These are phyloP conservation scores for Acrobasis suavella DNA, from an alignment of 2,888 invertebrate genomes.

Conservation along the genomic window DNA sequence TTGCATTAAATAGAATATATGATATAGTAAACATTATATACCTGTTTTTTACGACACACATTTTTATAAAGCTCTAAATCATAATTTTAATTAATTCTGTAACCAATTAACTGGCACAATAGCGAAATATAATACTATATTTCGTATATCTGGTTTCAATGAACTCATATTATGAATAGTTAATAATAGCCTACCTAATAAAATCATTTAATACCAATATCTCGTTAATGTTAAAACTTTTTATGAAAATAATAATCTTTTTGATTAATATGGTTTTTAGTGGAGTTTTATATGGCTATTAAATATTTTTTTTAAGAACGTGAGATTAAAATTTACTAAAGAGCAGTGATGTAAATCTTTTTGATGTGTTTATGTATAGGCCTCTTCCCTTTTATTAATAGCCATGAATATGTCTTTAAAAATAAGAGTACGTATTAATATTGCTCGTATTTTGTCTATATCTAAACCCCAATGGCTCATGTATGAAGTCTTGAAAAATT, in stretches of 20 bases:
- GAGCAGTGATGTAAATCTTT: constrained; percentile 4
- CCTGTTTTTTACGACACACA: background rate
- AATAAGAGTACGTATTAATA: background rate
- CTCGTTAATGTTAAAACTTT: constrained; percentile 4
- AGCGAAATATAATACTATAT: background rate
- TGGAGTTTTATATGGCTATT: background rate
- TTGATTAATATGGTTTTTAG: constrained; percentile 13
- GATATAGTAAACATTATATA: background rate
- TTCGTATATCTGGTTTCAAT: constrained; percentile 2
- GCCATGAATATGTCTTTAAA: background rate
- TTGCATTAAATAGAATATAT: background rate
- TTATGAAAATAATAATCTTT: constrained; percentile 15
- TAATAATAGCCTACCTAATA: constrained; percentile 14
- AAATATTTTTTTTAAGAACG: constrained; percentile 8
- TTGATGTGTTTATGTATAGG: constrained; percentile 3
- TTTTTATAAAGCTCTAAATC: constrained; percentile 11
- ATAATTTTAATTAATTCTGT: constrained; percentile 14
- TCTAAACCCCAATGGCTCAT: background rate
- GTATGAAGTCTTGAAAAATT: no score
- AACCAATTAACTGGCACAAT: constrained; percentile 3
- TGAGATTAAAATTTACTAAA: constrained; percentile 10
- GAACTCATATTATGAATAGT: constrained; percentile 6
- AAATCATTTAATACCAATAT: constrained; percentile 7
- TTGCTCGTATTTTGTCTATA: background rate
- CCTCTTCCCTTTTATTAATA: background rate